Conservation (phyloP, 2,797 vertebrate genomes). For the Rhinogobio ventralis region DNA sequence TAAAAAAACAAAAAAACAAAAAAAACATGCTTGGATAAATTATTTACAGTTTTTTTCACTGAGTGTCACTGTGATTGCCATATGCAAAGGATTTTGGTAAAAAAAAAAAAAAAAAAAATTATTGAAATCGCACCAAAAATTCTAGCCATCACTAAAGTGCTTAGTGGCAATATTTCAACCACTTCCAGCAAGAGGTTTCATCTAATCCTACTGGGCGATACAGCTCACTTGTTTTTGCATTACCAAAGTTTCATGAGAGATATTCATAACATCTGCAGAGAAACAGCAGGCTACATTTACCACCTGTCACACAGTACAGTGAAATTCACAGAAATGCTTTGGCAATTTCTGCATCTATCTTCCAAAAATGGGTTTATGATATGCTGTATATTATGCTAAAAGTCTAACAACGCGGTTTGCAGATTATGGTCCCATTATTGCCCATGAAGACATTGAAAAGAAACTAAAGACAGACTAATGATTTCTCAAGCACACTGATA, state of each 20-base stretch:
- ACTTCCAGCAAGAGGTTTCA: background rate
- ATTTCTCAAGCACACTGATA: slow-evolving; percentile 17
- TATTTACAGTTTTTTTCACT: too few species aligned
- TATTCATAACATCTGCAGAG: slow-evolving; percentile 17
- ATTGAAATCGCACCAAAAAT: background rate
- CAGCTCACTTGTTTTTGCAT: background rate
- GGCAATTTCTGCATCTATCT: background rate
- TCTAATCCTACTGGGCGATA: background rate
- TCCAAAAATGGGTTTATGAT: background rate
- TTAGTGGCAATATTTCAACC: background rate
- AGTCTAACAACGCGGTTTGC: slow-evolving; percentile 40
- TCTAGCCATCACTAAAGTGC: background rate
- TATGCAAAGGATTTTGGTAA: background rate
- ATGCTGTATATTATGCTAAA: background rate
- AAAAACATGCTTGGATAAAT: too few species aligned
- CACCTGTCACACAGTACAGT: slow-evolving; percentile 10
- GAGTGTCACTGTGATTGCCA: background rate
- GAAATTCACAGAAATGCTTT: background rate
- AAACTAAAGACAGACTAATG: slow-evolving; percentile 22
- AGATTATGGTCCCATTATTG: slow-evolving; percentile 55
- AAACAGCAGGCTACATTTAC: slow-evolving; percentile 2
- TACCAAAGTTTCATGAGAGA: slow-evolving; percentile 17
- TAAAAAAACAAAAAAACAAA: too few species aligned
- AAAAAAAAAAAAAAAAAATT: too few species aligned
- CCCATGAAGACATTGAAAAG: background rate